Evolutionary conservation across 2,797 vertebrate genomes (phyloP), one percentile per base, ranked within the genome.

Genomic region (Podarcis siculus): DNA sequence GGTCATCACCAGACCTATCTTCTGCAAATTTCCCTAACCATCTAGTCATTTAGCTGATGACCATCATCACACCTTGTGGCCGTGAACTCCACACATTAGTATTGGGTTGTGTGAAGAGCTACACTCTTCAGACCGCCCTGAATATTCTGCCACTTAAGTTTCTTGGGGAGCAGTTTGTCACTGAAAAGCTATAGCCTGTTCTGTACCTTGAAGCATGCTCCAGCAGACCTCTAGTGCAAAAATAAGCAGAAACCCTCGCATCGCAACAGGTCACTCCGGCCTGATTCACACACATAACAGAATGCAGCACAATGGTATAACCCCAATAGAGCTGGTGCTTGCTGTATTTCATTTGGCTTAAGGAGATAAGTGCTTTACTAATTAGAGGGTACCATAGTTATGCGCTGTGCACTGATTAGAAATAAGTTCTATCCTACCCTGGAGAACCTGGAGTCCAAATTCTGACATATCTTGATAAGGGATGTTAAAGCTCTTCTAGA

Each of bases 331-430:
- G 61, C 64, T 82, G 71, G 83, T 49, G 79, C 42, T 86, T 80
- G 69, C 77, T 61, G 58, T 64, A 72, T 87, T 89, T 25, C 67
- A 15, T 5, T 89, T 84, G 90, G 90, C 42, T 88, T 83, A 89
- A 90, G 35, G 55, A 1, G 89, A 80, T 73, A 85, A 32, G 1
- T 87, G 25, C 8, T 83, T 91, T 19, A 17, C 87, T 91, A 90
- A 91, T 90, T 58, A 88, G 90, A 66, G 9, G 0, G 0, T 75
- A 81, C 78, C 7, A 17, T 58, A 76, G 73, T 49, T 77, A 17
- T 77, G 45, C 64, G 21, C 37, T 35, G 39, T 2, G n/a, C 10
- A 86, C 64, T 86, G 30, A 90, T 73, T 80, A 92, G 77, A 90
- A 45, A 82, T 55, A 37, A 49, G 91, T 6, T 37, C 75, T 6